phyloP scores from a whole-genome alignment of 2,113 vertebrate genomes.

The Pseudolaguvia tuberculata region DNA sequence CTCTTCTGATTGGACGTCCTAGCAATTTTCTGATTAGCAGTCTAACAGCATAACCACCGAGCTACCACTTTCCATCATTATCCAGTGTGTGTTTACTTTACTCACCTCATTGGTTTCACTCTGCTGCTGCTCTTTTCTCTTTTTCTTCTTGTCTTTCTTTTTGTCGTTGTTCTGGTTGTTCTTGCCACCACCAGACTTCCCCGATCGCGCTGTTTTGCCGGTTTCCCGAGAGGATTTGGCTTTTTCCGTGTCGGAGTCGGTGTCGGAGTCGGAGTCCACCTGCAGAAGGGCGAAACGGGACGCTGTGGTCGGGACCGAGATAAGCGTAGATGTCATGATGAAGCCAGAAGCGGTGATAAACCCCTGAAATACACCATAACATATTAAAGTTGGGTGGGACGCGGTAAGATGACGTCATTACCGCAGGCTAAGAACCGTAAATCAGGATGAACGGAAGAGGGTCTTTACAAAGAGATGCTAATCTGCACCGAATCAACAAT shows the following conservation, averaged over 20 bases:
- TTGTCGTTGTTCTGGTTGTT: slow-evolving; percentile 74
- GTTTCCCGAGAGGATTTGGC: slow-evolving; percentile 62
- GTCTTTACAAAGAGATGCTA: background rate
- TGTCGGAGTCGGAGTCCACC: slow-evolving; percentile 83
- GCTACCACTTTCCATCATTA: no score
- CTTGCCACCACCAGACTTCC: slow-evolving; percentile 66
- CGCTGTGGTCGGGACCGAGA: slow-evolving; percentile 84
- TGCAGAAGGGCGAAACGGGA: slow-evolving; percentile 89
- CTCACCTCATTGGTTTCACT: slow-evolving; percentile 85
- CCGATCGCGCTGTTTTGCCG: slow-evolving; percentile 67
- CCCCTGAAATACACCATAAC: background rate
- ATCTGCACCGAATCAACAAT: background rate
- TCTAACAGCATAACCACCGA: no score
- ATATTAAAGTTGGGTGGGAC: background rate
- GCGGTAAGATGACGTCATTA: background rate
- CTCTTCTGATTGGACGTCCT: no score
- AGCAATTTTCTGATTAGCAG: no score
- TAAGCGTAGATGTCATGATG: slow-evolving; percentile 78
- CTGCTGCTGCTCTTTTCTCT: slow-evolving; percentile 83
- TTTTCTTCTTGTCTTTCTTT: slow-evolving; percentile 86
- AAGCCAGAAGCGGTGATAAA: slow-evolving; percentile 19
- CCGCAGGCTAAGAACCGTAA: background rate
- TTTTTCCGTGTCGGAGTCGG: slow-evolving; percentile 79
- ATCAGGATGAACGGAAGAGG: background rate
- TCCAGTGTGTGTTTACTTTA: background rate